Conservation (phyloP, 2,888 invertebrate species). For the Labia minor region DNA sequence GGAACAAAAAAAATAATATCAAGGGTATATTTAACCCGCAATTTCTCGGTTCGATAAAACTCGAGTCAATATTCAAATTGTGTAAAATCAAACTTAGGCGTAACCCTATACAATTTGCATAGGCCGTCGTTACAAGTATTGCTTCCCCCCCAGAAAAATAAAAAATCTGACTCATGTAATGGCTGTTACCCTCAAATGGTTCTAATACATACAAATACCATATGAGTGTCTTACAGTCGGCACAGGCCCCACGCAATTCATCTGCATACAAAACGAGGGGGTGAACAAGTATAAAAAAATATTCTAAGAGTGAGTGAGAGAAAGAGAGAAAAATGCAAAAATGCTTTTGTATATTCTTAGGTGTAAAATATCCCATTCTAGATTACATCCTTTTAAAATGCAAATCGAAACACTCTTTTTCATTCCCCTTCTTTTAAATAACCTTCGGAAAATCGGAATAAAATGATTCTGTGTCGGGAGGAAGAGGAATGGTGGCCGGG, state of each 20-base stretch:
- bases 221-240: background rate
- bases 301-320: too few species aligned
- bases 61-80: conserved; percentile 7
- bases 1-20: background rate
- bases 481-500: too few species aligned
- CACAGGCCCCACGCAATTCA: background rate
- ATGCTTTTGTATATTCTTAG: background rate
- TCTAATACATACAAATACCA: conserved; percentile 13
- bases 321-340: background rate
- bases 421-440: background rate
- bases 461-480: background rate
- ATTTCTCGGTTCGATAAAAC: conserved; percentile 8
- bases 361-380: background rate
- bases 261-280: conserved; percentile 13
- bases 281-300: background rate
- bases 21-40: conserved; percentile 13
- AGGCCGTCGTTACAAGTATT: conserved; percentile 9
- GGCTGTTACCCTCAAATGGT: conserved; percentile 7
- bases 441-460: background rate
- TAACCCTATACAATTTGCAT: conserved; percentile 13
- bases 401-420: background rate
- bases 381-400: conserved; percentile 4
- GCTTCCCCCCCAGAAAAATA: background rate
- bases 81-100: conserved; percentile 13
- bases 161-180: conserved; percentile 13